Conservation (phyloP, 64 coral and sea anemone genomes). For the Actinia tenebrosa region DNA sequence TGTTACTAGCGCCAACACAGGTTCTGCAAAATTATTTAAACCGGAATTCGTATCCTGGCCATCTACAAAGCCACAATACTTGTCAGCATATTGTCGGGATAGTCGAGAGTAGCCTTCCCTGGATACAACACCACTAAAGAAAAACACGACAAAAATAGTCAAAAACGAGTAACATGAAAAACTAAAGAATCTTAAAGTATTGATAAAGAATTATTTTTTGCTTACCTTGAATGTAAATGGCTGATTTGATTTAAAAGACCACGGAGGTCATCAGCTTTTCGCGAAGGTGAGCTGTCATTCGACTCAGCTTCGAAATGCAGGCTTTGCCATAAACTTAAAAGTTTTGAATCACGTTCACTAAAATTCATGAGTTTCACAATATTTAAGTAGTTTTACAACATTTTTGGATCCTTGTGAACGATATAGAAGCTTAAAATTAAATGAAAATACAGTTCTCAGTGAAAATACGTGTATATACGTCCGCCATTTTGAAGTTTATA, state of each 20-base stretch:
- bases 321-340: conserved; percentile 55
- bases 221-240: conserved; percentile 25
- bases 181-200: neutral
- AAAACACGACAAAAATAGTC: neutral
- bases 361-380: conserved; percentile 35
- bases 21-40: conserved; percentile 76
- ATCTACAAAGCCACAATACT: conserved; percentile 46
- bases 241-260: conserved; percentile 47
- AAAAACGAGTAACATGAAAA: neutral
- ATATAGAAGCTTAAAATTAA: neutral
- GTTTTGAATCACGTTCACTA: conserved; percentile 8
- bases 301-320: conserved; percentile 48
- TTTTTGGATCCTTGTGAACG: neutral
- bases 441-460: neutral
- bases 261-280: conserved; percentile 42
- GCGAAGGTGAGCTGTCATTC: neutral
- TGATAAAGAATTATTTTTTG: neutral
- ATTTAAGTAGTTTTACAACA: neutral
- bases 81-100: conserved; percentile 3
- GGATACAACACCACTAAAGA: conserved; percentile 27
- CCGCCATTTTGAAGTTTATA: conserved; percentile 15
- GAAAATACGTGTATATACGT: neutral
- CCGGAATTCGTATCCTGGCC: conserved; percentile 53
- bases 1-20: conserved; percentile 35
- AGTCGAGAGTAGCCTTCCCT: conserved; percentile 18